Evolutionary conservation across 2,797 vertebrate genomes (phyloP).

Genomic region (Cheirogaleus major): DNA sequence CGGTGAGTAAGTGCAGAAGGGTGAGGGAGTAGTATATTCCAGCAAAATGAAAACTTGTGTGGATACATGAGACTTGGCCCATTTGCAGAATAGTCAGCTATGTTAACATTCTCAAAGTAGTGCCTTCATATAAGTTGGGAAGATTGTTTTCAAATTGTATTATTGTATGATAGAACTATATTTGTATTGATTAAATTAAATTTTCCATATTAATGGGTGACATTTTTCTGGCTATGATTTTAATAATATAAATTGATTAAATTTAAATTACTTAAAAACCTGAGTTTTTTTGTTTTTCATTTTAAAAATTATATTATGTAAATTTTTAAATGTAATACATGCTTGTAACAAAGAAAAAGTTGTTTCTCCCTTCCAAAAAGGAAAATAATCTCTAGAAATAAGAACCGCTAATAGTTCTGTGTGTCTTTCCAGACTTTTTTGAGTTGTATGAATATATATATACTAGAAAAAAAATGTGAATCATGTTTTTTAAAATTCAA

Average conservation of each 20-base stretch:
- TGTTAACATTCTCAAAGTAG: not conserved
- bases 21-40: not conserved
- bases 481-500: not conserved
- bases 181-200: not conserved
- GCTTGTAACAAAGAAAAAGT: slow-evolving; percentile 5
- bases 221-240: slow-evolving; percentile 13
- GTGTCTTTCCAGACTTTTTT: not conserved
- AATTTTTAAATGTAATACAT: slow-evolving; percentile 19
- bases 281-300: not conserved
- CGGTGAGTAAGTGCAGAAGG: not conserved
- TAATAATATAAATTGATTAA: slow-evolving; percentile 18
- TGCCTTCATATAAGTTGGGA: not conserved
- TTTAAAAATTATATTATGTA: slow-evolving; percentile 8
- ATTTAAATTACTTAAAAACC: slow-evolving; percentile 36
- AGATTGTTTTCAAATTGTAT: slow-evolving; percentile 16
- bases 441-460: not conserved
- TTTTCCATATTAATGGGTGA: not conserved
- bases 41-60: not conserved
- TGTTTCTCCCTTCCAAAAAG: not conserved
- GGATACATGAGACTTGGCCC: not conserved
- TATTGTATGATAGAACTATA: not conserved
- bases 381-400: not conserved
- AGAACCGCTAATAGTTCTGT: not conserved
- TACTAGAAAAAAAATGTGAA: slow-evolving; percentile 2
- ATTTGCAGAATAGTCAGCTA: not conserved